phyloP scores from a whole-genome alignment of 2,113 vertebrate genomes.

The Indri indri region DNA sequence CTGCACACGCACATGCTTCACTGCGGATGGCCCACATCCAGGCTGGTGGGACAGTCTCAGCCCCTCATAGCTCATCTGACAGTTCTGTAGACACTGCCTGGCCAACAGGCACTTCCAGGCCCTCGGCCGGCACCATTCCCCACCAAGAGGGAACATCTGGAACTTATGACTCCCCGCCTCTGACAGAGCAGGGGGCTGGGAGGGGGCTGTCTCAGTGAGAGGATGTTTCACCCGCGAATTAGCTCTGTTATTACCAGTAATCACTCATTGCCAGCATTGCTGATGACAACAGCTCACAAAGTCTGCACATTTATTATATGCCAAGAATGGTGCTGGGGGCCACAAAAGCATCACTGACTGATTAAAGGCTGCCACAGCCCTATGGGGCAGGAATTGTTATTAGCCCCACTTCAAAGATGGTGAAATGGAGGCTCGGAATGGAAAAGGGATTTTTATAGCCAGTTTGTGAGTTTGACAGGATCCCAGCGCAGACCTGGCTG shows the following conservation, averaged over 20 bases:
- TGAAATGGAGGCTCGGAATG: neutral
- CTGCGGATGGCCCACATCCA: neutral
- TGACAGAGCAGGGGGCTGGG: neutral
- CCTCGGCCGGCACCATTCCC: neutral
- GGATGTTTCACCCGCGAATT: neutral
- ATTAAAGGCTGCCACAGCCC: neutral
- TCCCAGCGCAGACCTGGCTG: neutral
- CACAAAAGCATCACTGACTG: neutral
- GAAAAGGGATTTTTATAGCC: neutral
- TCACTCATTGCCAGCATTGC: neutral
- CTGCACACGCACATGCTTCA: accelerated
- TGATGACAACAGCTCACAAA: neutral
- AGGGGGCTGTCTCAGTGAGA: neutral
- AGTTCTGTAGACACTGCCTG: neutral
- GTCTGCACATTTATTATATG: neutral
- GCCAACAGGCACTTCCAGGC: neutral
- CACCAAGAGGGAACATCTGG: neutral
- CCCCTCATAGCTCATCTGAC: neutral
- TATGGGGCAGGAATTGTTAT: neutral
- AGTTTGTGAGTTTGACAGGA: neutral
- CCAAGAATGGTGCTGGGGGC: neutral
- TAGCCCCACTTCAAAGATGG: neutral
- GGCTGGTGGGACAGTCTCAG: neutral
- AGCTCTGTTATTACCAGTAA: neutral
- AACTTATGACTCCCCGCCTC: neutral